Base-by-base conservation (phyloP, 2,888 invertebrate species). In the Acrobasis repandana region DNA sequence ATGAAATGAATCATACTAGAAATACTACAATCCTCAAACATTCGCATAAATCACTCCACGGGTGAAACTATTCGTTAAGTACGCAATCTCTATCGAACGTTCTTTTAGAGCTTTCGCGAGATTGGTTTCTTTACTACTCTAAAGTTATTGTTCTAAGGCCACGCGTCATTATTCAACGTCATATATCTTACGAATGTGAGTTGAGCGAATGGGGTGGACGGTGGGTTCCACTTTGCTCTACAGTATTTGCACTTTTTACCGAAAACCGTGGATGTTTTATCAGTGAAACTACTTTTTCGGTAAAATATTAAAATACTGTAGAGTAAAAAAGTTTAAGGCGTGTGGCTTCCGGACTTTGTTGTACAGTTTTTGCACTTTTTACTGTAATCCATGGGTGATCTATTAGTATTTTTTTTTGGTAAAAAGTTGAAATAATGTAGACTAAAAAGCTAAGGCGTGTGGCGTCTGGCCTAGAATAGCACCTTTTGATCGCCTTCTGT, bases 91-190 rank as follows among this genome's bases (percentile, higher is more conserved):
- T 69, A 79, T 86, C 83, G 81, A 74, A 74, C 76, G 68, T 74
- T 76, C 78, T 78, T 75, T 67, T 67, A 61, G 61, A 68, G 77
- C 82, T 81, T 77, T 83, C 76, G 78, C 74, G 82, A 86, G 85
- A 90, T 90, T 88, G 85, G 86, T 88, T 88, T 82, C 80, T 83
- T 84, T 84, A 83, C 86, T 88, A 84, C 71, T 67, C 80, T 77
- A 78, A 86, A 86, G 84, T 90, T 91, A 89, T 90, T 89, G 90
- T 90, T 88, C 83, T 85, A 79, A 76, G 83, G 79, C 76, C 86
- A 84, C 79, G 81, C 75, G 75, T 86, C 88, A 88, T 91, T 88
- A 87, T 82, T 89, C 89, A 88, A 80, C 65, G 85, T 85, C 85
- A 82, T 85, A 85, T 86, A 84, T 83, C 78, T 80, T 70, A 76